A percentile compares a stretch with the other conserved stretches of the same genome.
These are phyloP conservation scores for Petrosia ficiformis DNA, from an alignment of 37 sponge, comb jelly and placozoan genomes.

Conservation along the genomic window DNA sequence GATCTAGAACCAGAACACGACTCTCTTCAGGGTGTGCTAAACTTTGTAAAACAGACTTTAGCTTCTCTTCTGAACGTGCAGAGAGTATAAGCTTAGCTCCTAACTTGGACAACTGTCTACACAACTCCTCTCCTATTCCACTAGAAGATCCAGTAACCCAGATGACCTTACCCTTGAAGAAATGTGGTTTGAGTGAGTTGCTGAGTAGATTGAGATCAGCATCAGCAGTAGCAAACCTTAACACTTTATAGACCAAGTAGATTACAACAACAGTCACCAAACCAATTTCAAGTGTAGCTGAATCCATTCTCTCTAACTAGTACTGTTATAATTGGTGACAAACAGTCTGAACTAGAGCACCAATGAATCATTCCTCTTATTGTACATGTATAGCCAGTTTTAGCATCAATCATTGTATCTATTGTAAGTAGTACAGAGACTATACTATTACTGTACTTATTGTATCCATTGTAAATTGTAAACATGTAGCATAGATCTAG, in stretches of 20 bases:
- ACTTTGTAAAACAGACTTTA: constrained; percentile 11
- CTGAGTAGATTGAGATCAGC: constrained; percentile 40
- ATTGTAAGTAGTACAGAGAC: too few species aligned
- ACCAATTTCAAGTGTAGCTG: too few species aligned
- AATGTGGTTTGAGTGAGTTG: constrained; percentile 14
- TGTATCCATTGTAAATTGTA: too few species aligned
- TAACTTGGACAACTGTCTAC: constrained; percentile 29
- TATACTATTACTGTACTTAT: too few species aligned
- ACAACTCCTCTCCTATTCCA: constrained; percentile 65
- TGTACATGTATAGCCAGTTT: too few species aligned
- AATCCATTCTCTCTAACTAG: too few species aligned
- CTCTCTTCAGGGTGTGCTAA: constrained; percentile 31
- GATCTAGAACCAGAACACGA: constrained; percentile 41
- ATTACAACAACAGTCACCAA: too few species aligned
- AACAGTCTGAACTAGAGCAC: too few species aligned
- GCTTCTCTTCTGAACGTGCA: constrained; percentile 36
- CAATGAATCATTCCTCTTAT: too few species aligned
- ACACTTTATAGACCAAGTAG: neutral
- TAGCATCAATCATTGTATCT: too few species aligned
- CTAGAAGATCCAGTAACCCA: constrained; percentile 71
- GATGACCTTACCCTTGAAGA: constrained; percentile 55
- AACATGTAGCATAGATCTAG: too few species aligned
- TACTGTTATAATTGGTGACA: too few species aligned
- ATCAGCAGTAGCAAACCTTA: constrained; percentile 33
- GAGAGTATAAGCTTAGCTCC: constrained; percentile 59